Percentiles rank a stretch among this genome's conserved stretches.
Evolutionary conservation across 2,113 vertebrate species (phyloP).

Genomic region (Peromyscus polionotus): DNA sequence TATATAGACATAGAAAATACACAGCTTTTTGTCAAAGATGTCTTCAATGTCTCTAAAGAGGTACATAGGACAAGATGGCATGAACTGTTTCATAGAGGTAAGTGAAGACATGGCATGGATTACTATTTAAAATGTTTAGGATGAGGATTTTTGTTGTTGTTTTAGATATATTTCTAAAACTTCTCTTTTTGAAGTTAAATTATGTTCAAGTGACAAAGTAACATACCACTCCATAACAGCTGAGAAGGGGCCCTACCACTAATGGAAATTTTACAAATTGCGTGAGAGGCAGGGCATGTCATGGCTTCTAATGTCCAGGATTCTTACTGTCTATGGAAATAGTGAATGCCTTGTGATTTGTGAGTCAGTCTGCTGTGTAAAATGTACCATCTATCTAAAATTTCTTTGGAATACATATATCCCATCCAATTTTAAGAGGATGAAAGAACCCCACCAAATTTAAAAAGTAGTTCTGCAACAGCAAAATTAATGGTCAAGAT

Average conservation of each 20-base stretch:
- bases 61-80: background rate
- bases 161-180: background rate
- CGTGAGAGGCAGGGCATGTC: background rate
- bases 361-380: background rate
- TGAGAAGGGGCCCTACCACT: background rate
- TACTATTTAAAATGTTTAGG: background rate
- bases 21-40: conserved; percentile 51
- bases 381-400: background rate
- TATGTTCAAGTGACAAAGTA: conserved; percentile 2
- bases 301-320: background rate
- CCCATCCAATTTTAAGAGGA: conserved; percentile 8
- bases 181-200: background rate
- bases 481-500: background rate
- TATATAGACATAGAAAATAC: conserved; percentile 20
- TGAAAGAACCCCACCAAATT: background rate
- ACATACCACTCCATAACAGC: background rate
- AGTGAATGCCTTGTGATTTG: background rate
- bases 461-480: background rate
- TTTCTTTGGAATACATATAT: conserved; percentile 28
- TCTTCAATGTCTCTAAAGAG: conserved; percentile 25
- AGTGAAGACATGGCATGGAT: conserved; percentile 21
- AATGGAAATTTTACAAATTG: background rate
- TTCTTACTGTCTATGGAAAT: background rate
- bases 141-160: background rate
- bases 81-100: conserved; percentile 2